phyloP scores from a whole-genome alignment of 2,888 invertebrate species.

The Chrysomela aeneicollis region DNA sequence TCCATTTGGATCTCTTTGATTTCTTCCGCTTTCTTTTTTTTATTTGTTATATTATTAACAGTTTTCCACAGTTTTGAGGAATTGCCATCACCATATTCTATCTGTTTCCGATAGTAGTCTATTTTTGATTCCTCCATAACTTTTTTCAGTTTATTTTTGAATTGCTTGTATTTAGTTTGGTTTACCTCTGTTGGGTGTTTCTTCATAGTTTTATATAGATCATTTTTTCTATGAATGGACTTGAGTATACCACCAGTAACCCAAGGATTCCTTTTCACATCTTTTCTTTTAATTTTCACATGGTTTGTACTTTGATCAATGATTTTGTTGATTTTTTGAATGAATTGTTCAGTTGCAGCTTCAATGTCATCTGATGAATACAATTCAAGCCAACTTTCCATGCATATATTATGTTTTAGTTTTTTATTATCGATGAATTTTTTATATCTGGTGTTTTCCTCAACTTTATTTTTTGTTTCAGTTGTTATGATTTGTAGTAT shows the following conservation, averaged over 20 bases:
- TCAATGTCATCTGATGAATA: constrained; percentile 2
- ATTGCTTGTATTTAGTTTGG: constrained; percentile 1
- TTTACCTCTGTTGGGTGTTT: neutral
- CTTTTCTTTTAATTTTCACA: neutral
- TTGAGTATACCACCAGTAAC: constrained; percentile 7
- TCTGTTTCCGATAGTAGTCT: neutral
- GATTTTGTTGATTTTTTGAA: neutral
- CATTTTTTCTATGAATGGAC: neutral
- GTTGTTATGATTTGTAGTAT: neutral
- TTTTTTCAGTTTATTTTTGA: constrained; percentile 9
- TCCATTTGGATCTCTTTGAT: neutral
- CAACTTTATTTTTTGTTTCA: too few species aligned
- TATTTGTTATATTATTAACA: neutral
- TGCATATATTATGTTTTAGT: constrained; percentile 1
- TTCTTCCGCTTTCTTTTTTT: neutral
- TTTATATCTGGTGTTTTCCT: too few species aligned
- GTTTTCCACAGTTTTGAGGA: constrained; percentile 11
- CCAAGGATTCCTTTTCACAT: constrained; percentile 11
- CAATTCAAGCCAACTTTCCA: neutral
- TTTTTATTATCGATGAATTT: constrained; percentile 5
- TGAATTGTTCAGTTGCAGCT: neutral
- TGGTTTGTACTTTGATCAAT: neutral
- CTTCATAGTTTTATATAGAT: constrained; percentile 9
- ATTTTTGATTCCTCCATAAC: neutral
- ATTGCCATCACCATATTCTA: neutral